Conservation (phyloP, 2,888 invertebrate genomes). For the Horisme vitalbata region DNA sequence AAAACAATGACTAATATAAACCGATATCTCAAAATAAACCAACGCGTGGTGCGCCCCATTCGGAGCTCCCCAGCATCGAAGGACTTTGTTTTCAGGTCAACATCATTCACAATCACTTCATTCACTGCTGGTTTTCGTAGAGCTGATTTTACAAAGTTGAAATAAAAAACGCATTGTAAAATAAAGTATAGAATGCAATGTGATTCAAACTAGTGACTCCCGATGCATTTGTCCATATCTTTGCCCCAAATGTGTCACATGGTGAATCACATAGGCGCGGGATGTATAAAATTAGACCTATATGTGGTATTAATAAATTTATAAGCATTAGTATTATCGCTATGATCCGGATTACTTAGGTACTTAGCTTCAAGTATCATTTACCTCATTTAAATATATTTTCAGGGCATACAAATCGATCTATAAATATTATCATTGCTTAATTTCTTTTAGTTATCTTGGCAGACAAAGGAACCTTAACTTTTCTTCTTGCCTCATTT, state of each 20-base stretch:
- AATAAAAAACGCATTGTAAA: constrained; percentile 3
- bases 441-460: too few species aligned
- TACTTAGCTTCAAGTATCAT: too few species aligned
- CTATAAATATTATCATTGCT: too few species aligned
- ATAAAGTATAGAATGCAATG: neutral
- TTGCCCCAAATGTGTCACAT: constrained; percentile 70
- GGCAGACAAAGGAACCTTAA: too few species aligned
- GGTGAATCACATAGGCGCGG: constrained; percentile 54
- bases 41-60: constrained; percentile 57
- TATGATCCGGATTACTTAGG: too few species aligned
- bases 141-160: neutral
- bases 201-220: constrained; percentile 12
- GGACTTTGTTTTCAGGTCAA: constrained; percentile 35
- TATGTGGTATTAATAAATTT: constrained; percentile 36
- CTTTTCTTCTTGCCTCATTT: too few species aligned
- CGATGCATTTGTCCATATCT: constrained; percentile 42
- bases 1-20: constrained; percentile 57
- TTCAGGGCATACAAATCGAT: too few species aligned
- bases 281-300: constrained; percentile 47
- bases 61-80: constrained; percentile 50
- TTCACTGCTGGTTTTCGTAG: constrained; percentile 22
- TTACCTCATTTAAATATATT: too few species aligned
- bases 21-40: constrained; percentile 64
- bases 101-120: constrained; percentile 15
- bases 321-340: neutral